Evolutionary conservation across 2,888 invertebrate genomes (phyloP).

Genomic region (Mythimna loreyi): DNA sequence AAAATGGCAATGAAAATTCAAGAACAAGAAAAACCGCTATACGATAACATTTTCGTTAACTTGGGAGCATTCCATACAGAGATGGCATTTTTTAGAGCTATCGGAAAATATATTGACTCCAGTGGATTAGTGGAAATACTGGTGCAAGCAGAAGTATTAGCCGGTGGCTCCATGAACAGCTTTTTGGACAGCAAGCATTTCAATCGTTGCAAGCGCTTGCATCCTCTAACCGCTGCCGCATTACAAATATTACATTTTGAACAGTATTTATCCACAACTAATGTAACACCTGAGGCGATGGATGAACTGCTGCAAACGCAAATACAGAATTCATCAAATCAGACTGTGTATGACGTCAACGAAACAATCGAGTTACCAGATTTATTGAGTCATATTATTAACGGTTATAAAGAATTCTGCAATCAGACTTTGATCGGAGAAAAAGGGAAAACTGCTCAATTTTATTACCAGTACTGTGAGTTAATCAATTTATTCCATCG

Average conservation of each 20-base stretch:
- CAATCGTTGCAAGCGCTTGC: slow-evolving; percentile 72
- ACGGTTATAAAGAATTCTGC: slow-evolving; percentile 13
- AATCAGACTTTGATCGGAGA: not conserved
- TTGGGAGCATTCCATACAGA: slow-evolving; percentile 67
- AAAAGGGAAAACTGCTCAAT: slow-evolving; percentile 12
- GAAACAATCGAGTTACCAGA: not conserved
- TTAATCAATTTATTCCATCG: slow-evolving; percentile 60
- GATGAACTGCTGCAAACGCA: not conserved
- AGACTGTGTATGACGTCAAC: not conserved
- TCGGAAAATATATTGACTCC: slow-evolving; percentile 71
- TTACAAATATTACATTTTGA: slow-evolving; percentile 13
- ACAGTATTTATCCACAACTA: slow-evolving; percentile 6
- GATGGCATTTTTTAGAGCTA: slow-evolving; percentile 70
- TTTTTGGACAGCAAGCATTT: slow-evolving; percentile 73
- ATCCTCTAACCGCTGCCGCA: slow-evolving; percentile 61
- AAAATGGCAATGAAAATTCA: slow-evolving; percentile 69
- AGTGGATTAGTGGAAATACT: slow-evolving; percentile 69
- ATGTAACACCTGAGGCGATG: not conserved
- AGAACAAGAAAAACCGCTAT: slow-evolving; percentile 53
- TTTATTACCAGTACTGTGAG: slow-evolving; percentile 6
- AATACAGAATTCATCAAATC: slow-evolving; percentile 2
- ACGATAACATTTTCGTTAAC: slow-evolving; percentile 36
- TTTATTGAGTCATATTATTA: not conserved
- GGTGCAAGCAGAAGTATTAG: slow-evolving; percentile 68
- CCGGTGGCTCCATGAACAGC: slow-evolving; percentile 67